Conservation (phyloP, 2,113 vertebrate genomes). For the Lagopus muta region DNA sequence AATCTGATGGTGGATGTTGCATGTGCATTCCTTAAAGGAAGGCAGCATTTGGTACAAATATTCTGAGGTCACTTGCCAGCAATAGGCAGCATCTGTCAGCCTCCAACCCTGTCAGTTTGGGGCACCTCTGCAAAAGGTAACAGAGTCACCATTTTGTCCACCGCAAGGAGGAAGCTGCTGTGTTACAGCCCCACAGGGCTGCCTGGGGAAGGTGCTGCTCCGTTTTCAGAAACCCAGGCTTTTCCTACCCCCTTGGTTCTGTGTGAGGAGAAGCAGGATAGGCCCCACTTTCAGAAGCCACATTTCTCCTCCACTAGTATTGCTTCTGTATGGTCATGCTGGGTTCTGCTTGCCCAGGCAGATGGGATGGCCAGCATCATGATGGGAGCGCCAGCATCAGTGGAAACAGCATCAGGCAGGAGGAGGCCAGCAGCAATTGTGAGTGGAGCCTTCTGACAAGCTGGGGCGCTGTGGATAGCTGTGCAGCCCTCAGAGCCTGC, state of each 20-base stretch:
- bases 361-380: neutral
- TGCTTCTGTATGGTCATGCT: neutral
- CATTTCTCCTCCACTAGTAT: neutral
- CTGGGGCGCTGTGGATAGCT: neutral
- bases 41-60: neutral
- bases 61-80: neutral
- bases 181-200: neutral
- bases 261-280: neutral
- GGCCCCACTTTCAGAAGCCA: neutral
- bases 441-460: neutral
- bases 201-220: neutral
- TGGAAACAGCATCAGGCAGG: neutral
- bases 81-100: neutral
- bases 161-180: neutral
- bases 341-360: rapidly evolving
- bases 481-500: neutral
- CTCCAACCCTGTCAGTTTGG: neutral
- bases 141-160: neutral
- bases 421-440: neutral
- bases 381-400: neutral
- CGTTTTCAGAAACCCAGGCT: neutral
- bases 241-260: neutral
- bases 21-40: neutral
- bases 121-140: neutral
- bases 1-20: neutral